Evolutionary conservation across 2,888 invertebrate species (phyloP).

Genomic region (Deroplatys truncata): DNA sequence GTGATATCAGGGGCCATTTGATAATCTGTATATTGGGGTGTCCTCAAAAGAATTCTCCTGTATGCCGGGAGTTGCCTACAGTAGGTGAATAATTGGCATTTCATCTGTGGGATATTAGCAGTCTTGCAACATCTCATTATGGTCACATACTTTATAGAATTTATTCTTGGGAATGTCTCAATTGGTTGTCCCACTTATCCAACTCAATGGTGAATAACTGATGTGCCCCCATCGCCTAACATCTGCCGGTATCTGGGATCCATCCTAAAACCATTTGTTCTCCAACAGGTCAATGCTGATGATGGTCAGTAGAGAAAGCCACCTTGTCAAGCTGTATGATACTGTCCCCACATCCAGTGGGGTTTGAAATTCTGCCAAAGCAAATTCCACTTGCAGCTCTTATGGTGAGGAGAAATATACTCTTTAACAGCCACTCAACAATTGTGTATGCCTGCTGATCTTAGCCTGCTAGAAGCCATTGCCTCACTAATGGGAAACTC

Average conservation of each 20-base stretch:
- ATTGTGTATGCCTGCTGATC: too few relatives aligned
- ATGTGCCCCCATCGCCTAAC: background rate
- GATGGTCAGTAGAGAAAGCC: background rate
- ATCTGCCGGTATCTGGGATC: background rate
- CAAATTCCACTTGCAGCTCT: too few relatives aligned
- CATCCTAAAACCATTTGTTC: background rate
- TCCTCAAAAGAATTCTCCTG: background rate
- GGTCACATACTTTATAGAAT: background rate
- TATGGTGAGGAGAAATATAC: too few relatives aligned
- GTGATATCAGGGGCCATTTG: background rate
- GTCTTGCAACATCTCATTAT: background rate
- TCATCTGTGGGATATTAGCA: too few relatives aligned
- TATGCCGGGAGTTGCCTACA: background rate
- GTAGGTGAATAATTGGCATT: background rate
- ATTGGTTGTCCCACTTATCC: background rate
- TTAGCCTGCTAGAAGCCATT: too few relatives aligned
- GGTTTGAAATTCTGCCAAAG: too few relatives aligned
- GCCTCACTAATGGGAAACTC: too few relatives aligned
- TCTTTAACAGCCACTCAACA: too few relatives aligned
- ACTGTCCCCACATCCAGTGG: too few relatives aligned
- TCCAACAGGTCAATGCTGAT: background rate
- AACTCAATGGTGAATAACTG: background rate
- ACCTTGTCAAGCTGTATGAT: too few relatives aligned
- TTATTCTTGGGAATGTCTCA: background rate
- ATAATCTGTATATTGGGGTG: background rate